Evolutionary conservation across 1,140 invertebrate species (phyloP), one percentile per base, ranked within the genome.

Genomic region (Musca vetustissima): DNA sequence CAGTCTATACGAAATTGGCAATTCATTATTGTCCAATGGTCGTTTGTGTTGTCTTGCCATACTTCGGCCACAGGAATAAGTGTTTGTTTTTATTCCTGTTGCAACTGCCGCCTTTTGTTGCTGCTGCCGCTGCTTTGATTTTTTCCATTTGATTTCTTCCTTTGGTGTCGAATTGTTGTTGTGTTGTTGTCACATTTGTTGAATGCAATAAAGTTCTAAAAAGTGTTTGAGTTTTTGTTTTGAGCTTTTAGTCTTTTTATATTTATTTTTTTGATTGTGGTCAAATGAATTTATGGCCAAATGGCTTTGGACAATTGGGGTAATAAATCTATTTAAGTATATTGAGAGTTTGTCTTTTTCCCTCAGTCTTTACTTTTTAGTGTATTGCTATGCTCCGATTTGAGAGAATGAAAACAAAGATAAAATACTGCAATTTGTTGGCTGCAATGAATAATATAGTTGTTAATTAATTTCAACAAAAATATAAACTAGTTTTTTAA

Each of bases 231-330:
- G n/a, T 61, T 28, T 1, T 24, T 55, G 22, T 57, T 28, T 13
- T 15, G 19, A 1, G 9, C 53, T 22, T 28, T 28, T n/a, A 43
- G 36, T 43, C 8, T 28, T 28, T 55, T 28, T 32, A 14, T n/a
- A 8, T 57, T 28, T 57, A 28, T 24, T 25, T 57, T 25, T 61
- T 61, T 61, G 57, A 61, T 61, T 61, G 57, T 61, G 57, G 28
- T 36, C 57, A 61, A 61, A 61, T 61, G 36, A 61, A 61, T 61
- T 61, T 61, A 43, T 36, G 28, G 15, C 57, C 57, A 61, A 61
- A 61, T 61, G 28, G 57, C 32, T 25, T 61, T 61, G 57, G 57
- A 43, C 57, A 61, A 61, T 61, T 61, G 36, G 28, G 28, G 57
- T 36, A 43, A 36, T 61, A 61, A 61, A 61, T 61, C 28, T n/a